phyloP scores from a whole-genome alignment of 2,797 vertebrate species.

The Centroberyx gerrardi region DNA sequence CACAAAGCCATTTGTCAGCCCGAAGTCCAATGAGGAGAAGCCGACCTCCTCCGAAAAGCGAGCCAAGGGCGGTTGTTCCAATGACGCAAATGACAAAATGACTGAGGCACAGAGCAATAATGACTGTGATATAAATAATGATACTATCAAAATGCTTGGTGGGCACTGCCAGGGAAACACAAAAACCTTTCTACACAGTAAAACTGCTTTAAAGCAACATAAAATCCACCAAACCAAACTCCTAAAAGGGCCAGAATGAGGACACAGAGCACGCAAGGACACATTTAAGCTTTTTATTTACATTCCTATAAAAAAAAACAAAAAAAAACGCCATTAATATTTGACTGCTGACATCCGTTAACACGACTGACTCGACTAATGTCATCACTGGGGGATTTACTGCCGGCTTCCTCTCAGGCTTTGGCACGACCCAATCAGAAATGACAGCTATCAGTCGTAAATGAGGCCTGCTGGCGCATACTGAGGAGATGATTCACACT shows the following conservation, averaged over 20 bases:
- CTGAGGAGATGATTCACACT: conserved; percentile 18
- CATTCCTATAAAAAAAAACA: not conserved
- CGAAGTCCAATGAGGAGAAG: conserved; percentile 66
- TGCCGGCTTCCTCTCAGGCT: conserved; percentile 26
- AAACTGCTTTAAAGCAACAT: conserved; percentile 9
- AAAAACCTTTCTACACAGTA: not conserved
- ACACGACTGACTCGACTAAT: not conserved
- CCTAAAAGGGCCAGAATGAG: not conserved
- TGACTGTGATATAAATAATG: conserved; percentile 71
- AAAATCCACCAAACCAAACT: conserved; percentile 14
- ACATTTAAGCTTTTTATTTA: conserved; percentile 1
- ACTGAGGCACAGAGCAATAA: conserved; percentile 67
- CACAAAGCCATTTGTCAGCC: conserved; percentile 78
- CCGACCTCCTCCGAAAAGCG: conserved; percentile 66
- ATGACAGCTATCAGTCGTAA: conserved; percentile 36
- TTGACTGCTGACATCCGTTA: not conserved
- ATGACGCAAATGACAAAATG: conserved; percentile 75
- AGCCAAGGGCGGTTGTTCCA: conserved; percentile 74
- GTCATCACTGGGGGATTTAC: conserved; percentile 18
- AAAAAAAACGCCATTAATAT: not conserved
- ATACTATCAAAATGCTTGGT: conserved; percentile 59
- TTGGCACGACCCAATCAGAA: conserved; percentile 42
- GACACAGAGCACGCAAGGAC: not conserved
- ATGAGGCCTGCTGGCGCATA: conserved; percentile 21
- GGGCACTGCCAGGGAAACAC: conserved; percentile 47